These are phyloP conservation scores for Dyspetes luteomarginatus DNA, from an alignment of 2,888 invertebrate genomes.

Conservation along the genomic window DNA sequence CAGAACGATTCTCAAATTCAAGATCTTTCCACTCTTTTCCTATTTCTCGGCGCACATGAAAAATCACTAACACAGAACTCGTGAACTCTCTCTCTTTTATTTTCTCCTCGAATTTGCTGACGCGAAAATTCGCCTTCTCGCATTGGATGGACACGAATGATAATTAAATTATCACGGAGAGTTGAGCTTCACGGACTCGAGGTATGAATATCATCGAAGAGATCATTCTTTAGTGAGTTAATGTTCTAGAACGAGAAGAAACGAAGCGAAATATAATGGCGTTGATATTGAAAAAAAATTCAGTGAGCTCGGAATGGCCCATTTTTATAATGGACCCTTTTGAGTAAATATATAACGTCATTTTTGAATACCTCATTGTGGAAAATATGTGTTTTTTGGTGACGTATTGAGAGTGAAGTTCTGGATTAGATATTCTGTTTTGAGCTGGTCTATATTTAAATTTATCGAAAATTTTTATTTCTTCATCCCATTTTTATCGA, in stretches of 20 bases:
- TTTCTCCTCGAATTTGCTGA: conserved; percentile 2
- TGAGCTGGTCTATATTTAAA: too few relatives aligned
- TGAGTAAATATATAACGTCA: too few relatives aligned
- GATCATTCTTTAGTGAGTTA: conserved; percentile 27
- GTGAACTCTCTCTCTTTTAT: not conserved
- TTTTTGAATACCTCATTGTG: too few relatives aligned
- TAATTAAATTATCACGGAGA: conserved; percentile 64
- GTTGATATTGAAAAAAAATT: conserved; percentile 13
- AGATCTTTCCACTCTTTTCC: conserved; percentile 11
- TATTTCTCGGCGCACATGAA: conserved; percentile 1
- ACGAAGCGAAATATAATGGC: not conserved
- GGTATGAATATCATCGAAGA: conserved; percentile 46
- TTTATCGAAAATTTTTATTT: too few relatives aligned
- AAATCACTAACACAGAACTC: not conserved
- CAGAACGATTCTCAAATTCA: not conserved
- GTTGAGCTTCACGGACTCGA: conserved; percentile 28
- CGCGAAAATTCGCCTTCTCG: conserved; percentile 31
- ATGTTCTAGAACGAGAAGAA: conserved; percentile 15
- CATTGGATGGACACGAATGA: conserved; percentile 27
- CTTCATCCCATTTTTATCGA: too few relatives aligned
- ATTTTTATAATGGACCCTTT: too few relatives aligned
- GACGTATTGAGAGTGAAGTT: too few relatives aligned
- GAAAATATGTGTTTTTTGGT: too few relatives aligned
- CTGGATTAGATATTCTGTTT: not conserved
- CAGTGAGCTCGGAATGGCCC: too few relatives aligned